These are phyloP conservation scores for Colletes collaris DNA, from an alignment of 2,888 invertebrate species.

Conservation along the genomic window DNA sequence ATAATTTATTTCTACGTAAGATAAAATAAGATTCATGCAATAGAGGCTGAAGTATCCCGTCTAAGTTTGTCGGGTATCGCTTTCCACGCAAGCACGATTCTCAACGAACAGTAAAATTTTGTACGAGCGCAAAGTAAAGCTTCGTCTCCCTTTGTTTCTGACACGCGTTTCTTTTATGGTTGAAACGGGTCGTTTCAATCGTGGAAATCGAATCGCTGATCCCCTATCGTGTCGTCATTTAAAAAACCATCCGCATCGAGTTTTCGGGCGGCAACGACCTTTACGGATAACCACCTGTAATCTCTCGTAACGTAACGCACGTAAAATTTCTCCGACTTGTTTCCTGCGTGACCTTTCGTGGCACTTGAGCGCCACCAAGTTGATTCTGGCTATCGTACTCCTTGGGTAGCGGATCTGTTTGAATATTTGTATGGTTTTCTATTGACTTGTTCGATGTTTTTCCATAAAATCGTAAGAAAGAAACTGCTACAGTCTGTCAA, in stretches of 20 bases:
- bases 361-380: constrained; percentile 75
- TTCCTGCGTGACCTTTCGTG: constrained; percentile 79
- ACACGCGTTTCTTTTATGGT: neutral
- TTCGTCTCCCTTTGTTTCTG: too few relatives aligned
- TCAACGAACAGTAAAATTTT: too few relatives aligned
- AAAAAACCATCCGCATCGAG: constrained; percentile 50
- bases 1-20: too few relatives aligned
- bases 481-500: neutral
- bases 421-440: constrained; percentile 5
- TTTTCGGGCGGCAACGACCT: constrained; percentile 50
- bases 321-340: constrained; percentile 49
- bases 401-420: constrained; percentile 39
- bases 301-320: constrained; percentile 44
- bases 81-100: too few relatives aligned
- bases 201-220: neutral
- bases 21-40: too few relatives aligned
- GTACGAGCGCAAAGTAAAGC: too few relatives aligned
- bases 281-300: constrained; percentile 52
- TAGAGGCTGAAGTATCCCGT: too few relatives aligned
- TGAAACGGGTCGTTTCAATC: neutral
- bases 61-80: too few relatives aligned
- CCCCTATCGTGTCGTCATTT: constrained; percentile 41
- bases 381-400: constrained; percentile 58
- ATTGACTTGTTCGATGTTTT: constrained; percentile 1
- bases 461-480: constrained; percentile 24